Percentiles rank a stretch among this genome's conserved stretches.
Conservation (phyloP, 2,888 invertebrate species). For the Luperina nickerlii region DNA sequence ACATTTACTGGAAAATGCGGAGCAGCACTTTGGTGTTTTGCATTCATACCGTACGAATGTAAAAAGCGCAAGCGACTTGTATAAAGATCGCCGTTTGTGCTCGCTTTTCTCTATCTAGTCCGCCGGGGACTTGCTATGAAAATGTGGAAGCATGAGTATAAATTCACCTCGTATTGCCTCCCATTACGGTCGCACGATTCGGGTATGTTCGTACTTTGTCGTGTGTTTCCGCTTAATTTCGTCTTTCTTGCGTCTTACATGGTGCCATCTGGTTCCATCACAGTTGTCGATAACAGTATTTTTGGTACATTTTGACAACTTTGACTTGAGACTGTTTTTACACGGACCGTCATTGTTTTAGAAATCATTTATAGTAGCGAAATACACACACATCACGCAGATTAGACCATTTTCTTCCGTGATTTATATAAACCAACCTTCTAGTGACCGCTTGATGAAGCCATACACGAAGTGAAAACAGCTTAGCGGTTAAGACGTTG, state of each 20-base stretch:
- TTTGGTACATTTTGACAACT: too few relatives aligned
- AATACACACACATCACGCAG: not conserved
- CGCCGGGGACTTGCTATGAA: constrained; percentile 46
- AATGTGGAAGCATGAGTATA: constrained; percentile 46
- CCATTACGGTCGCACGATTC: constrained; percentile 53
- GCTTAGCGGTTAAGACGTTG: constrained; percentile 40
- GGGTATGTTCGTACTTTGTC: constrained; percentile 48
- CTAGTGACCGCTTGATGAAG: constrained; percentile 32
- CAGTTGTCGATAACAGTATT: not conserved
- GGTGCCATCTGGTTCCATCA: not conserved
- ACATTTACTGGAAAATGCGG: constrained; percentile 12
- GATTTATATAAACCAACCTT: constrained; percentile 15
- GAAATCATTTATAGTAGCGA: too few relatives aligned
- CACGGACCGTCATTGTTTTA: not conserved
- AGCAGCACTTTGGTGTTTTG: constrained; percentile 39
- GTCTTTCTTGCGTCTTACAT: constrained; percentile 5
- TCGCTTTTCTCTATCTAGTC: constrained; percentile 39
- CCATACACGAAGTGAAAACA: constrained; percentile 38
- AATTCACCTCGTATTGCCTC: constrained; percentile 53
- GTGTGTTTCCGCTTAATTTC: constrained; percentile 32
- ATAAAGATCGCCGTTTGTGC: constrained; percentile 41
- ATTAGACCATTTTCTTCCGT: constrained; percentile 1
- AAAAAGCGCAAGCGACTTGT: constrained; percentile 37
- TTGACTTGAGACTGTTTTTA: not conserved
- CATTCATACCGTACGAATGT: constrained; percentile 42